Conservation (phyloP, 2,797 vertebrate genomes). For the Tenualosa ilisha region DNA sequence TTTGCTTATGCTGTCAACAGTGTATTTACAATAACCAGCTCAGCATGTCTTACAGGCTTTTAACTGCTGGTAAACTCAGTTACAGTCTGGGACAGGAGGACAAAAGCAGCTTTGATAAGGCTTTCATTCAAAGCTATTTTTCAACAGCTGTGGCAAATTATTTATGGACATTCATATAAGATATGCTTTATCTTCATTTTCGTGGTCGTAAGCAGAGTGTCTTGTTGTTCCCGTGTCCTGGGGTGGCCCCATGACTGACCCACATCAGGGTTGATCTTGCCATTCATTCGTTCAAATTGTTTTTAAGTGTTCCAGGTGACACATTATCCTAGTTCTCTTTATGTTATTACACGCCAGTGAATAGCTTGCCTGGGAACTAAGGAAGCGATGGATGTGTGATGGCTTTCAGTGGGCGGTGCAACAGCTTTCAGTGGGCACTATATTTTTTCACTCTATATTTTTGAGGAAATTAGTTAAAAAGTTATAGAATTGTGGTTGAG, state of each 20-base stretch:
- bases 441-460: too few species aligned
- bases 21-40: background rate
- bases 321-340: background rate
- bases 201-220: background rate
- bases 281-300: background rate
- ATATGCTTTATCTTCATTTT: background rate
- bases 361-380: background rate
- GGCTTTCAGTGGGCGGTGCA: background rate
- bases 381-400: background rate
- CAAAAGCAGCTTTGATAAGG: background rate
- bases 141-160: background rate
- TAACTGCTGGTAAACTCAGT: background rate
- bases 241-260: background rate
- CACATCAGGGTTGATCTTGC: background rate
- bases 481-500: background rate
- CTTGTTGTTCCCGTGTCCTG: background rate
- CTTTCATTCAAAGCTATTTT: background rate
- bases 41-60: background rate
- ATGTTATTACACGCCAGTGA: background rate
- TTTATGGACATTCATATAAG: background rate
- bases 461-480: too few species aligned
- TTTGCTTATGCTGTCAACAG: background rate
- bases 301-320: background rate
- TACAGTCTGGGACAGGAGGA: background rate
- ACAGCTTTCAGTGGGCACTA: background rate